Base-by-base conservation (phyloP, 2,113 vertebrate genomes). In the Rhegmatorhina hoffmannsi region DNA sequence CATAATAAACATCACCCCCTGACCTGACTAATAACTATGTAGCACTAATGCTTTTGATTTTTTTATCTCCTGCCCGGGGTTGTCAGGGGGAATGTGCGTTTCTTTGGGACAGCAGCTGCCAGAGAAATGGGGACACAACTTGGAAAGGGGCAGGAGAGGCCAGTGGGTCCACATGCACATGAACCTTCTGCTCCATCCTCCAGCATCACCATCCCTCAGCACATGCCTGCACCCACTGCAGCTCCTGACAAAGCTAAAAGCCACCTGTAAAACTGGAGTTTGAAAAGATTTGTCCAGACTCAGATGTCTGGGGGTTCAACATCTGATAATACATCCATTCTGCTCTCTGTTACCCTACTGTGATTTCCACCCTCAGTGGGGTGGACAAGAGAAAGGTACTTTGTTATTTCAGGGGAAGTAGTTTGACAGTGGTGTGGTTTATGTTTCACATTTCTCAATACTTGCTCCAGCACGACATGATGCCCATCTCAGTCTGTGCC, bases 1-100 rank as follows among this genome's bases (percentile, higher is more conserved):
- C 96, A 97, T 95, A 97, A 97, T 78, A 97, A 97, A 95, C 92
- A 96, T 95, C 94, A 97, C 91, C 94, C 84, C 95, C 89, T 97
- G 95, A 96, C 94, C 93, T 43, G 40, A 93, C 81, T 96, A 97
- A 95, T 94, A 94, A 95, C 88, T 91, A 64, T 40, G 73, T 29
- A 94, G 81, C 66, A 72, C 84, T 86, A 75, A 75, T 53, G 90
- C 84, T 88, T 90, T 60, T 40, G 34, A 78, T 73, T 94, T 83
- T 90, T 92, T 90, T 67, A 85, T 88, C 86, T 81, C 75, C 75
- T 47, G 46, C 87, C 72, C 6, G 0, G 0, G 36, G 46, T 29
- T 73, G 66, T 23, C 78, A 52, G 47, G 64, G 53, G 40, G n/a
- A 94, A 89, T 6, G 62, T 9, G 8, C 15, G 26, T 6, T 43